Evolutionary conservation across 2,113 vertebrate species (phyloP), one percentile per base, ranked within the genome.

Genomic region (Galemys pyrenaicus): DNA sequence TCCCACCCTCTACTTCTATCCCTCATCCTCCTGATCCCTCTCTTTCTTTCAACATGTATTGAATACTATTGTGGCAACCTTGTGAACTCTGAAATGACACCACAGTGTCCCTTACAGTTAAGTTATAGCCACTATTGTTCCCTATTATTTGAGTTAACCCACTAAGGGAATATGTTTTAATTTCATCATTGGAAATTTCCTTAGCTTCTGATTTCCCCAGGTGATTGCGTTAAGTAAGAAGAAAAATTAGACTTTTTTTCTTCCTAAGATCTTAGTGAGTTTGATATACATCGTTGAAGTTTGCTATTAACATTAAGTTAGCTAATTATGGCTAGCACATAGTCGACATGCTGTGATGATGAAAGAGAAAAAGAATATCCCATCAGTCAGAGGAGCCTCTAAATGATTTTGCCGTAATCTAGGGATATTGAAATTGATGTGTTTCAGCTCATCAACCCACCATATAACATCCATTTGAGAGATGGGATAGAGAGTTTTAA

Each of bases 231-330:
- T 96, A 95, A 95, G 96, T 73, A 93, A 96, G 73, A 88, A 86
- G 92, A 60, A 92, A 79, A 70, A 51, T 19, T 24, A 58, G 22
- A 68, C 82, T 39, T 56, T 32, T 39, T 64, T 16, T 9, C 44
- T 46, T 97, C 46, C n/a, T 39, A 67, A 87, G 91, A 90, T 96
- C 80, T 95, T 80, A 73, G 71, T 87, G 89, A 89, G 71, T 96
- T 73, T 92, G 96, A 97, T 94, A 92, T 93, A 96, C 93, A 93
- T 96, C 96, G 96, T 0, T 92, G 96, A 92, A 81, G 90, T 96
- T 97, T 94, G 67, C 92, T 96, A 92, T 96, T 97, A 97, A 83
- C 9, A 28, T 95, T 87, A 94, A 94, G 93, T 95, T 96, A 95
- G 91, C 95, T 96, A 97, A 97, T 96, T 97, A 97, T 44, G 92